Evolutionary conservation across 1,140 invertebrate genomes (phyloP), one percentile per base, ranked within the genome.

Genomic region (Drosophila orosa): DNA sequence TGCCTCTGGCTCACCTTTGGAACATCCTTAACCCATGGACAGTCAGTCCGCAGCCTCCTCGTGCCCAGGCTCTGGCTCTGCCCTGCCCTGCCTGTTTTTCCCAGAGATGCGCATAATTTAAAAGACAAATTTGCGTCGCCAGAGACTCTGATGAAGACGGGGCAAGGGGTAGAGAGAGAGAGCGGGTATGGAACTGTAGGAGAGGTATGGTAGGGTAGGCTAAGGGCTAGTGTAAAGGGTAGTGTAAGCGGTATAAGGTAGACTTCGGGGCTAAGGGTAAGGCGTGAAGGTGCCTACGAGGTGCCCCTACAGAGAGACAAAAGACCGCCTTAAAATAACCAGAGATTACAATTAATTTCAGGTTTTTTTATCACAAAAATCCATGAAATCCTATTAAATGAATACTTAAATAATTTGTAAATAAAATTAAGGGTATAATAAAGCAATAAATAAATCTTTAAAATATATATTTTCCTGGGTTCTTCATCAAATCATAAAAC

Each of bases 81-180:
- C 29, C 17, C 19, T 57, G 17, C 44, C 57, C 39, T 48, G 48
- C 27, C 48, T 22, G 29, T 8, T 22, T 52, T 37, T 61, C 44
- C 58, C 77, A 81, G 69, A 81, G 78, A 86, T 84, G 80, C 77
- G 81, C 81, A 84, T 84, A 84, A 84, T 84, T 79, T 80, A 84
- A 84, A 84, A 84, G 78, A 84, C 80, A 83, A 84, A 82, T 82
- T 84, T 79, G 57, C 76, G 55, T 65, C 73, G 40, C 66, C 39
- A 47, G 59, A 27, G 62, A 52, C 47, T 37, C 50, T 60, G 59
- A 61, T 67, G 67, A 44, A 62, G 45, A 25, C 39, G 24, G 52
- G 39, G 8, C 2, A 22, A 19, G 29, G 29, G 9, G 35, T n/a
- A n/a, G n/a, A n/a, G n/a, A n/a, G n/a, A n/a, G n/a, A n/a, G n/a